Conservation (phyloP, 2,888 invertebrate species). For the Sylvicola cinctus region DNA sequence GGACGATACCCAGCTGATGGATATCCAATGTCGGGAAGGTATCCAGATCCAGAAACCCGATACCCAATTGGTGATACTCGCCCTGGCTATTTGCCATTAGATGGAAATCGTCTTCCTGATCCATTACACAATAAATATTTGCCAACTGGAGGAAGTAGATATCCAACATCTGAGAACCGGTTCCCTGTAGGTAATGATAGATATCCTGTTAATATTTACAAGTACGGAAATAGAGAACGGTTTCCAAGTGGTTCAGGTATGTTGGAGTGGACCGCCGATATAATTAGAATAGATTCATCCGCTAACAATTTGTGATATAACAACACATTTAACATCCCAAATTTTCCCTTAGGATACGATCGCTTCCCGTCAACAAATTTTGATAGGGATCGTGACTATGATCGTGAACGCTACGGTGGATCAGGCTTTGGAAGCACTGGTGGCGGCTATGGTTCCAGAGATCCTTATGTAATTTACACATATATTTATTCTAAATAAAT, state of each 20-base stretch:
- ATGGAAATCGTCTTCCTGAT: constrained; percentile 12
- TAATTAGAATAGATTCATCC: constrained; percentile 3
- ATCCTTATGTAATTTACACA: too few relatives aligned
- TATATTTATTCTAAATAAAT: too few relatives aligned
- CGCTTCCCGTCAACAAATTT: constrained; percentile 15
- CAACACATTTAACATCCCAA: not conserved
- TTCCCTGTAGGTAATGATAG: constrained; percentile 31
- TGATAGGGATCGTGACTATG: constrained; percentile 4
- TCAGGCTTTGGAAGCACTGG: constrained; percentile 8
- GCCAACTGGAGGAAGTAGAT: constrained; percentile 17
- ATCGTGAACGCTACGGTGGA: constrained; percentile 10
- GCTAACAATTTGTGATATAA: constrained; percentile 4
- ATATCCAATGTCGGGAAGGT: constrained; percentile 17
- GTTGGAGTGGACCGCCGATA: constrained; percentile 25
- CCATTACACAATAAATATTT: constrained; percentile 13
- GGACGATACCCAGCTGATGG: constrained; percentile 17
- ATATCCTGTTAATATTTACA: constrained; percentile 26
- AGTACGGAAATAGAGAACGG: constrained; percentile 31
- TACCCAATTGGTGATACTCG: constrained; percentile 26
- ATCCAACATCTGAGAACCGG: constrained; percentile 26
- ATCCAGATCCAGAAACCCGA: constrained; percentile 13
- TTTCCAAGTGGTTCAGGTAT: constrained; percentile 26
- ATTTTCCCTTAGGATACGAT: constrained; percentile 16
- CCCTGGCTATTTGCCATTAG: too few relatives aligned
- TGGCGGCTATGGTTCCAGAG: too few relatives aligned